Percentiles rank a stretch among this genome's conserved stretches.
These are phyloP conservation scores for Athetis lepigone DNA, from an alignment of 2,888 invertebrate species.

Conservation along the genomic window DNA sequence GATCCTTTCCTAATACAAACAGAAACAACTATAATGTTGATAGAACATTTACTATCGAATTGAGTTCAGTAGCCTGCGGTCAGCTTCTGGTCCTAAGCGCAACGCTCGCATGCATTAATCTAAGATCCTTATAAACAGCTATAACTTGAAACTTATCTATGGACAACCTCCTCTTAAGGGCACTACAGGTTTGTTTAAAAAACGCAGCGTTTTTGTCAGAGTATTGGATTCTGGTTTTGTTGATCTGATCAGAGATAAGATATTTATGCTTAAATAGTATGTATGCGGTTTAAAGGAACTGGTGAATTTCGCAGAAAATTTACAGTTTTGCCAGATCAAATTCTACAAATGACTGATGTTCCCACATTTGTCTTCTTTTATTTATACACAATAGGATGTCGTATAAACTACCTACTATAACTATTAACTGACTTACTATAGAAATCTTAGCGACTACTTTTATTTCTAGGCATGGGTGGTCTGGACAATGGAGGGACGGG, in stretches of 20 bases:
- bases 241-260: background rate
- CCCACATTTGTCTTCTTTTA: too few relatives aligned
- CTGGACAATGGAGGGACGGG: too few relatives aligned
- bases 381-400: too few relatives aligned
- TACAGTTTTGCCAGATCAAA: too few relatives aligned
- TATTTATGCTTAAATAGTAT: background rate
- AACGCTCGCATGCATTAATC: conserved; percentile 66
- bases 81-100: conserved; percentile 40
- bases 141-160: conserved; percentile 60
- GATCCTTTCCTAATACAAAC: background rate
- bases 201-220: conserved; percentile 28
- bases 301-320: too few relatives aligned
- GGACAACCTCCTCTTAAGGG: conserved; percentile 44
- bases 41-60: conserved; percentile 49
- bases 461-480: too few relatives aligned
- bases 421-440: too few relatives aligned
- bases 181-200: conserved; percentile 18
- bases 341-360: too few relatives aligned
- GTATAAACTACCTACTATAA: too few relatives aligned
- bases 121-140: conserved; percentile 67
- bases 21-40: conserved; percentile 38
- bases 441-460: too few relatives aligned
- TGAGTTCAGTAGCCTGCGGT: conserved; percentile 43
- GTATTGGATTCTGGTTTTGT: background rate
- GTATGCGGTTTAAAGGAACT: too few relatives aligned